Evolutionary conservation across 2,888 invertebrate species (phyloP).

Genomic region (Dasysyrphus albostriatus): DNA sequence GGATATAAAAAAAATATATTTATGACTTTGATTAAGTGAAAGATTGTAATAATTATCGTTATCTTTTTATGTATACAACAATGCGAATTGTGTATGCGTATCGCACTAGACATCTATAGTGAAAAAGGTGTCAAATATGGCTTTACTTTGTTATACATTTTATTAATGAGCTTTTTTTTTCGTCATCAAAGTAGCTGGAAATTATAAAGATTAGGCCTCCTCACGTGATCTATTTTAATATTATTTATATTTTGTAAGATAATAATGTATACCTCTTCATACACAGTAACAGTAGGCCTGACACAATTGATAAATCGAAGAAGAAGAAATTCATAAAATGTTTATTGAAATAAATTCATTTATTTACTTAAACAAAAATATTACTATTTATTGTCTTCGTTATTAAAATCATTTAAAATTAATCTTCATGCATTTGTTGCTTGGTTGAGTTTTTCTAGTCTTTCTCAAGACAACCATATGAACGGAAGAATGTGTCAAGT

Average conservation of each 20-base stretch:
- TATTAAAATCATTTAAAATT: too few relatives aligned
- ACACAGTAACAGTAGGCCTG: too few relatives aligned
- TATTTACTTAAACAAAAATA: too few relatives aligned
- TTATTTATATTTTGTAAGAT: background rate
- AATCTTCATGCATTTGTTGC: too few relatives aligned
- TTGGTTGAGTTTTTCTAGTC: background rate
- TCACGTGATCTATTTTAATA: background rate
- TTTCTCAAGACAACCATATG: background rate
- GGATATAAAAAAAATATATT: background rate
- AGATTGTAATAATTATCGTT: constrained; percentile 16
- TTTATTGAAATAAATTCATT: too few relatives aligned
- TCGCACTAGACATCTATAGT: background rate
- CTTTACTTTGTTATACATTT: constrained; percentile 33
- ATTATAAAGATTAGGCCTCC: background rate
- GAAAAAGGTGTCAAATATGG: constrained; percentile 60
- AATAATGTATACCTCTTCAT: too few relatives aligned
- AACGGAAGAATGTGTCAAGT: background rate
- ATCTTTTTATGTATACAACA: background rate
- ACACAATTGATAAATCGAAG: background rate
- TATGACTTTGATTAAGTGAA: background rate
- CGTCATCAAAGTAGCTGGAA: background rate
- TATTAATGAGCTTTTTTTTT: constrained; percentile 28
- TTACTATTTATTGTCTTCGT: background rate
- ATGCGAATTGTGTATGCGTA: constrained; percentile 28
- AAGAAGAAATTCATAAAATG: too few relatives aligned